These are phyloP conservation scores for Phaonia tiefii DNA, from an alignment of 2,888 invertebrate genomes.

Conservation along the genomic window DNA sequence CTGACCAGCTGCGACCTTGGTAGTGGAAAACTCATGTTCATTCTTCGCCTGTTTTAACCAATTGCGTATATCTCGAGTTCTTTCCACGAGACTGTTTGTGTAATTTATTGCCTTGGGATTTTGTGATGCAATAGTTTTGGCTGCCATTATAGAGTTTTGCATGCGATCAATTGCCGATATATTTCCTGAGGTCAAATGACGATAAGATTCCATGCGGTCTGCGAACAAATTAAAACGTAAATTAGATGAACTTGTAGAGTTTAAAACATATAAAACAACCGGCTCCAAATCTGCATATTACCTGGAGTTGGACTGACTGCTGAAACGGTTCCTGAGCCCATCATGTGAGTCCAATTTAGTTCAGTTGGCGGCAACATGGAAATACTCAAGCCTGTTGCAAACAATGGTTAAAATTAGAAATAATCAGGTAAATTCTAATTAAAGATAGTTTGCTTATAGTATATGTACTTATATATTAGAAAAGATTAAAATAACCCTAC, in stretches of 20 bases:
- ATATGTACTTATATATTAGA: no score
- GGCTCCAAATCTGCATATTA: no score
- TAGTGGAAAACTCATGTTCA: conserved; percentile 77
- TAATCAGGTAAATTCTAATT: not conserved
- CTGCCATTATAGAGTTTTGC: conserved; percentile 78
- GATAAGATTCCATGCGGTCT: conserved; percentile 82
- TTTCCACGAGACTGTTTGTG: conserved; percentile 84
- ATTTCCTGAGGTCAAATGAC: conserved; percentile 81
- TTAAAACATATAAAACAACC: conserved; percentile 79
- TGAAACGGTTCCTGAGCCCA: conserved; percentile 65
- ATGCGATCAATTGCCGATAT: conserved; percentile 71
- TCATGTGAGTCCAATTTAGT: conserved; percentile 76
- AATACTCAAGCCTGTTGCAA: conserved; percentile 58
- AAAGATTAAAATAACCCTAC: no score
- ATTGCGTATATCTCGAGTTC: conserved; percentile 85
- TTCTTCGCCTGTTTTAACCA: conserved; percentile 84
- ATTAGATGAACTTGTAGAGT: no score
- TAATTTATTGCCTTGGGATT: conserved; percentile 81
- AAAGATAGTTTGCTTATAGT: no score
- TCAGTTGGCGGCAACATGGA: conserved; percentile 75
- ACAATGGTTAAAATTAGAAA: conserved; percentile 18
- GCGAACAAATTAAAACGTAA: conserved; percentile 81
- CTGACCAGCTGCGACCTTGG: conserved; percentile 48
- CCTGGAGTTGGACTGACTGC: conserved; percentile 61
- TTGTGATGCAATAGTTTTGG: conserved; percentile 80